Percentiles rank a stretch among this genome's conserved stretches.
These are phyloP conservation scores for Oriolus oriolus DNA, from an alignment of 2,113 vertebrate genomes.

Conservation along the genomic window DNA sequence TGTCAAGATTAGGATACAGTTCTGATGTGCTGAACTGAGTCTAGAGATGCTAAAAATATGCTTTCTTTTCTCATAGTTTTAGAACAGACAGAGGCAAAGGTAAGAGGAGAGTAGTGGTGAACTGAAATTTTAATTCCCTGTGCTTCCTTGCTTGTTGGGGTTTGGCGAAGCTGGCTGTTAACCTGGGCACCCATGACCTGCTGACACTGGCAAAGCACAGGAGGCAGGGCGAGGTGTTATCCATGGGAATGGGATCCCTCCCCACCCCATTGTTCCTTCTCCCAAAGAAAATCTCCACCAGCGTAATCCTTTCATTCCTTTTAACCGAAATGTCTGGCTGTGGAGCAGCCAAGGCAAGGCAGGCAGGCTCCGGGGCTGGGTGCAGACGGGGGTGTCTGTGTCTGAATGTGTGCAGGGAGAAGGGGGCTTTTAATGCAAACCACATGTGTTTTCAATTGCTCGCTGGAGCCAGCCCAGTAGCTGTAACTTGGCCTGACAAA, in stretches of 20 bases:
- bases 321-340: background rate
- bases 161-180: background rate
- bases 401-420: background rate
- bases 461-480: conserved; percentile 81
- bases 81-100: conserved; percentile 13
- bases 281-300: background rate
- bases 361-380: background rate
- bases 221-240: background rate
- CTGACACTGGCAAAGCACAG: background rate
- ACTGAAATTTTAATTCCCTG: background rate
- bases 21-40: conserved; percentile 33
- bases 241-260: background rate
- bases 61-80: conserved; percentile 32
- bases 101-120: conserved; percentile 21
- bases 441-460: conserved; percentile 86
- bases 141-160: background rate
- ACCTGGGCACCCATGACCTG: background rate
- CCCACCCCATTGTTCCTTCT: background rate
- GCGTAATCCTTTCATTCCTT: background rate
- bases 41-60: conserved; percentile 69
- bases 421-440: conserved; percentile 68
- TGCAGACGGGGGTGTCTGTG: background rate
- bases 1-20: conserved; percentile 49
- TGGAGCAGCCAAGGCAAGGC: background rate
- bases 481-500: conserved; percentile 74